Evolutionary conservation across 1,140 invertebrate genomes (phyloP), one percentile per base, ranked within the genome.

Genomic region (Platyscapa corneri): DNA sequence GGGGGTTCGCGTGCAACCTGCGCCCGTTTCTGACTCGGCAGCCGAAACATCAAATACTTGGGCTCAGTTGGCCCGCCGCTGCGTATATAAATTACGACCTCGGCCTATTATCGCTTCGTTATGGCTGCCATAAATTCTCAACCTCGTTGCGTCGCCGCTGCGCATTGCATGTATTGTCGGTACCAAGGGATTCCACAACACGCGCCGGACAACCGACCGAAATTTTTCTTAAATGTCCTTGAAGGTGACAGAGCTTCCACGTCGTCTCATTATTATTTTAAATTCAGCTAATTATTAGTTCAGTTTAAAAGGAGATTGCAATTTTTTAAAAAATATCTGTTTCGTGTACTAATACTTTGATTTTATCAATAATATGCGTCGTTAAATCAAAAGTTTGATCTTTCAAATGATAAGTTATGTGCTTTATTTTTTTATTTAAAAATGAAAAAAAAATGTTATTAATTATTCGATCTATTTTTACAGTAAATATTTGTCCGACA

Each of bases 91-190:
- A 88, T 92, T 90, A 91, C 88, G 90, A 90, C n/a, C 37, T 37
- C 86, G 87, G 67, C 82, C 89, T 89, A 92, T 92, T 92, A 92
- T 93, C 91, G 91, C 90, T 91, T 91, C 82, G 89, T 91, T 91
- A 92, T 88, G 87, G 86, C 32, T 42, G 79, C 88, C 88, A 87
- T 89, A 88, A 89, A 88, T 89, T 86, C 85, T 87, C 81, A 65
- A 30, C 12, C 88, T 86, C 86, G 89, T 90, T 91, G 85, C 88
- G 86, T 88, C 86, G 85, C 75, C 84, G 70, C 85, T 88, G 87
- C 80, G 46, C 60, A 42, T 56, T 78, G 83, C 72, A 30, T 70
- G 70, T 53, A 80, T 81, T 64, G 65, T 81, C 46, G 12, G 60
- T 60, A 32, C 60, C 37, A 37, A 72, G 27, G 49, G 76, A 72